phyloP scores from a whole-genome alignment of 2,888 invertebrate genomes.

The Opisthograptis luteolata region DNA sequence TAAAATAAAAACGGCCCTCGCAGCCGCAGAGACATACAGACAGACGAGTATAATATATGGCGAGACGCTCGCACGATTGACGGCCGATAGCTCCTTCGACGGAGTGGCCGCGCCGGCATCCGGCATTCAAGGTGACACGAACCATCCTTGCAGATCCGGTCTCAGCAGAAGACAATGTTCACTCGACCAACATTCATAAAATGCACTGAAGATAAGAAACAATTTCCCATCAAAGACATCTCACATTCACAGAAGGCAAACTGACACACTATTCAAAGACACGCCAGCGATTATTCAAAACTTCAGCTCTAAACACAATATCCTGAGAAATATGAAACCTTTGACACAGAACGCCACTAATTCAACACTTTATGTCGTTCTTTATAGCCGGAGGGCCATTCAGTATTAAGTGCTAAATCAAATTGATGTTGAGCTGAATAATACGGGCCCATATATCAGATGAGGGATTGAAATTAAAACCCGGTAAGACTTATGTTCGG shows the following conservation, averaged over 20 bases:
- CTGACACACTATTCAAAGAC: neutral
- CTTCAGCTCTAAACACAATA: conserved; percentile 26
- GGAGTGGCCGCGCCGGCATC: conserved; percentile 71
- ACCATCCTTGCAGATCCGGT: conserved; percentile 78
- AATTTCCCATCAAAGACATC: conserved; percentile 7
- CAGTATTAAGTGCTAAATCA: conserved; percentile 52
- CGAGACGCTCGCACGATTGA: conserved; percentile 77
- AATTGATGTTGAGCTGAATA: conserved; percentile 46
- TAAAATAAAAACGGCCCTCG: conserved; percentile 77
- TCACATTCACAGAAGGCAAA: neutral
- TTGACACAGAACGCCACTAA: conserved; percentile 49
- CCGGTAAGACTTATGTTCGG: conserved; percentile 44
- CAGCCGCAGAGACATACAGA: conserved; percentile 71
- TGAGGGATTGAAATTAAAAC: conserved; percentile 51
- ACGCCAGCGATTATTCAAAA: conserved; percentile 11
- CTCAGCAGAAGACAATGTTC: conserved; percentile 43
- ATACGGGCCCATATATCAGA: conserved; percentile 47
- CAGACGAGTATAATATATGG: conserved; percentile 71
- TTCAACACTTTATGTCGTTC: conserved; percentile 44
- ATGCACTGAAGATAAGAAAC: conserved; percentile 3
- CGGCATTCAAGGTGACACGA: conserved; percentile 81
- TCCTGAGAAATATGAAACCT: conserved; percentile 35
- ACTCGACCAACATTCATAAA: conserved; percentile 10
- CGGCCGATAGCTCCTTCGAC: conserved; percentile 77
- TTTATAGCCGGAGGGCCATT: conserved; percentile 37